A percentile compares a stretch with the other conserved stretches of the same genome.
Evolutionary conservation across 2,888 invertebrate species (phyloP).

Genomic region (Spilarctia lutea): DNA sequence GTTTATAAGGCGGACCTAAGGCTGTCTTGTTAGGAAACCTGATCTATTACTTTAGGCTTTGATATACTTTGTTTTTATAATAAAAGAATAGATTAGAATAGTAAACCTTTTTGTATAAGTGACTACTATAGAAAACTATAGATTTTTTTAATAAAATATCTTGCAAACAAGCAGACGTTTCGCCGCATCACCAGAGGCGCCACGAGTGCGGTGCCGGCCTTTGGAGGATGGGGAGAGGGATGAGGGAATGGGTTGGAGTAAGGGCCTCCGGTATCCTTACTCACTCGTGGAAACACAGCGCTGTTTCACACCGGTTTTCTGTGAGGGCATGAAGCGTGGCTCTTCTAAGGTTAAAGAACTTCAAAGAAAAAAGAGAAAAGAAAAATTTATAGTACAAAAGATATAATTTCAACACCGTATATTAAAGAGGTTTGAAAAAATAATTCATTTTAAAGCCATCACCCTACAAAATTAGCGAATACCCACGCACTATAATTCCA

Average conservation of each 20-base stretch:
- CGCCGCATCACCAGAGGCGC: no score
- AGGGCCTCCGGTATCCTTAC: no score
- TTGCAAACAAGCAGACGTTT: no score
- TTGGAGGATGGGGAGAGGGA: no score
- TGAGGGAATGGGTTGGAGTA: no score
- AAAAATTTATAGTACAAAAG: neutral
- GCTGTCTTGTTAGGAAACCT: neutral
- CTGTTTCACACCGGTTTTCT: no score
- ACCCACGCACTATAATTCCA: constrained; percentile 41
- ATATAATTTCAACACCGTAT: neutral
- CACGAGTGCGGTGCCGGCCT: no score
- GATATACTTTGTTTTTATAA: neutral
- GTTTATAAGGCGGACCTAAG: neutral
- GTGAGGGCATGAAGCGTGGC: no score
- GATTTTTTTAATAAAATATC: no score
- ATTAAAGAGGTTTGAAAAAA: neutral
- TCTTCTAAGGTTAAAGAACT: no score
- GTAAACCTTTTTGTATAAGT: neutral
- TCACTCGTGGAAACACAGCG: no score
- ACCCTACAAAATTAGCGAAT: constrained; percentile 38
- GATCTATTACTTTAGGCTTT: neutral
- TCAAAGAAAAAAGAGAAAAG: neutral
- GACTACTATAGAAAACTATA: neutral
- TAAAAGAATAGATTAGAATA: neutral
- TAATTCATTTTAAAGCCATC: constrained; percentile 14